Evolutionary conservation across 2,113 vertebrate species (phyloP).

Genomic region (Sylvia atricapilla): DNA sequence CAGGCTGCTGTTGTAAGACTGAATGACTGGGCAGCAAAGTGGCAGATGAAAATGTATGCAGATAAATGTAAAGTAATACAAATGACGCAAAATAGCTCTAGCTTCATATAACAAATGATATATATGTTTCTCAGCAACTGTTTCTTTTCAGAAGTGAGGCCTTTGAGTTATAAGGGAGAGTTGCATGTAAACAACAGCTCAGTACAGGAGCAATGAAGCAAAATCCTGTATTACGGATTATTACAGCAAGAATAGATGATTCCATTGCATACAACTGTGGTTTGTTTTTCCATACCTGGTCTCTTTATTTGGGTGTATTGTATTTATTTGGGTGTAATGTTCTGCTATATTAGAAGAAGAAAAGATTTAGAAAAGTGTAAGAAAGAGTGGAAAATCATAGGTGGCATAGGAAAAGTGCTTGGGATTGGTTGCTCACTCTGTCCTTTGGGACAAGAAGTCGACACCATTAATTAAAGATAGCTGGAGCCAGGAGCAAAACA

Average conservation of each 20-base stretch:
- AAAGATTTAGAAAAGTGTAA: background rate
- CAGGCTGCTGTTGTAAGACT: background rate
- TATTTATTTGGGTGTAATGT: no score
- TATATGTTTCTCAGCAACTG: background rate
- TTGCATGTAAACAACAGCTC: background rate
- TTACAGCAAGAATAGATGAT: background rate
- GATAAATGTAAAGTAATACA: slow-evolving; percentile 35
- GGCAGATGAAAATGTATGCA: slow-evolving; percentile 20
- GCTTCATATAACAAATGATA: background rate
- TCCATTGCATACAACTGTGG: background rate
- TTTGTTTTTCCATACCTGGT: background rate
- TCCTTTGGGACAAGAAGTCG: background rate
- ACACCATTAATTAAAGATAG: slow-evolving; percentile 32
- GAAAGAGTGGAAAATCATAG: background rate
- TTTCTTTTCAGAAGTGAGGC: background rate
- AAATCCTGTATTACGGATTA: background rate
- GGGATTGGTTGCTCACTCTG: background rate
- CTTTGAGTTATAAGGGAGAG: background rate
- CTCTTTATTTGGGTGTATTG: background rate
- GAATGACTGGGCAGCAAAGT: slow-evolving; percentile 9
- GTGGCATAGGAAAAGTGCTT: background rate
- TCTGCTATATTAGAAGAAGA: background rate
- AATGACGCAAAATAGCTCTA: slow-evolving; percentile 1
- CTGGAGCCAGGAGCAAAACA: slow-evolving; percentile 43
- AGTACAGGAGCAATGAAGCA: background rate